Evolutionary conservation across 2,888 invertebrate genomes (phyloP).

Genomic region (Ichneumoninae sp.): DNA sequence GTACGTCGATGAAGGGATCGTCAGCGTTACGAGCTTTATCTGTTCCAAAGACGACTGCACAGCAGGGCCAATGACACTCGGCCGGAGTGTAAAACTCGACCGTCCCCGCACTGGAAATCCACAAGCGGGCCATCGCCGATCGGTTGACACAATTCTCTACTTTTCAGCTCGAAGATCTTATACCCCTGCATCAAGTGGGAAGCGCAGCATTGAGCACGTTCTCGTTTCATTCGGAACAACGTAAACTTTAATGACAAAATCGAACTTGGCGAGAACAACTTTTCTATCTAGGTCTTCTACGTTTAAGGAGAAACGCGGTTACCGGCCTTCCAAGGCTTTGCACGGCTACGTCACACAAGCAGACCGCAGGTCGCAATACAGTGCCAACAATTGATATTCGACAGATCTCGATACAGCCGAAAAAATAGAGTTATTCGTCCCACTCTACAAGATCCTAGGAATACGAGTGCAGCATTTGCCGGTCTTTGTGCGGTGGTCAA

Average conservation of each 20-base stretch:
- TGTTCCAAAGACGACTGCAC: not conserved
- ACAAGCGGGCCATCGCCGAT: not conserved
- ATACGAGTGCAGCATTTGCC: not conserved
- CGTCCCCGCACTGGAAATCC: constrained; percentile 36
- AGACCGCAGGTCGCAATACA: not conserved
- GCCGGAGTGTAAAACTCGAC: constrained; percentile 24
- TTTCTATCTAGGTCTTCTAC: constrained; percentile 18
- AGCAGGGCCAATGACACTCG: not conserved
- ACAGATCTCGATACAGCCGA: not conserved
- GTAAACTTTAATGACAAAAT: constrained; percentile 36
- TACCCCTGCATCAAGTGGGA: not conserved
- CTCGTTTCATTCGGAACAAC: constrained; percentile 29
- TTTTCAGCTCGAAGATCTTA: constrained; percentile 7
- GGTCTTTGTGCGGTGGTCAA: constrained; percentile 9
- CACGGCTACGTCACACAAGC: not conserved
- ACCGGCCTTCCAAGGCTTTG: not conserved
- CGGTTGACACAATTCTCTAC: constrained; percentile 45
- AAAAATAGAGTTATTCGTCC: not conserved
- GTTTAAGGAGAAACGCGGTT: not conserved
- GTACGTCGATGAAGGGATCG: not conserved
- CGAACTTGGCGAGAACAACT: constrained; percentile 15
- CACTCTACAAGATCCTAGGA: not conserved
- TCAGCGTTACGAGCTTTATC: not conserved
- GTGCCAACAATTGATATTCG: not conserved
- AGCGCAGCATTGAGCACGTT: constrained; percentile 11